Evolutionary conservation across 2,888 invertebrate species (phyloP), one percentile per base, ranked within the genome.

Genomic region (Lobophora halterata): DNA sequence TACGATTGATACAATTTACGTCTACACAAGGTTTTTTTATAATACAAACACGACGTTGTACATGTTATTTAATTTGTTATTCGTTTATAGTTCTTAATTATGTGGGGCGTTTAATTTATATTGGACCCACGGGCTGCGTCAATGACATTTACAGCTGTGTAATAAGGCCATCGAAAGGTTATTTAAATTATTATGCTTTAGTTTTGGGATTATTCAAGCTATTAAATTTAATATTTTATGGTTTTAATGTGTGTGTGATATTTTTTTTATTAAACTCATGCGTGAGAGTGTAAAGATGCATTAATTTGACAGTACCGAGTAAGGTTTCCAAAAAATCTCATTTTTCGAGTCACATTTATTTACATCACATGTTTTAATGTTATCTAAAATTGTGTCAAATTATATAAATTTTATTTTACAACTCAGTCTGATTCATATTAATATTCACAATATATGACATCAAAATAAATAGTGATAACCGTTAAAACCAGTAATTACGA

Each of bases 1-100:
- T 79, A 79, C 73, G 71, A 76, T 79, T 64, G 71, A 77, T 77
- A 79, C 72, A 78, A 78, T 79, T 79, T 73, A 74, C 71, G 65
- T 76, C 61, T 60, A 60, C 67, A 65, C 55, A 54, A 46, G 61
- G 32, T 65, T 71, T 72, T 73, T 77, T 72, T 77, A 59, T 77
- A 76, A 79, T 79, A 80, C 78, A 81, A 80, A 80, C 76, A 79
- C 68, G 74, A 74, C 67, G 68, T 61, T 32, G 58, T 70, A 81
- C 77, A 79, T 81, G 81, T 80, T 71, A 73, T 79, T 80, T 79
- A 77, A 81, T 82, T 82, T 80, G 74, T 82, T 70, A 77, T 72
- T 62, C 71, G 69, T 80, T 81, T 77, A 67, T 73, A 66, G 70
- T 64, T 66, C 71, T 73, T 82, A 80, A 81, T 79, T 76, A 75